Percentiles rank a stretch among this genome's conserved stretches.
phyloP scores from a whole-genome alignment of 2,797 vertebrate genomes.

The Enteromius treurensis region DNA sequence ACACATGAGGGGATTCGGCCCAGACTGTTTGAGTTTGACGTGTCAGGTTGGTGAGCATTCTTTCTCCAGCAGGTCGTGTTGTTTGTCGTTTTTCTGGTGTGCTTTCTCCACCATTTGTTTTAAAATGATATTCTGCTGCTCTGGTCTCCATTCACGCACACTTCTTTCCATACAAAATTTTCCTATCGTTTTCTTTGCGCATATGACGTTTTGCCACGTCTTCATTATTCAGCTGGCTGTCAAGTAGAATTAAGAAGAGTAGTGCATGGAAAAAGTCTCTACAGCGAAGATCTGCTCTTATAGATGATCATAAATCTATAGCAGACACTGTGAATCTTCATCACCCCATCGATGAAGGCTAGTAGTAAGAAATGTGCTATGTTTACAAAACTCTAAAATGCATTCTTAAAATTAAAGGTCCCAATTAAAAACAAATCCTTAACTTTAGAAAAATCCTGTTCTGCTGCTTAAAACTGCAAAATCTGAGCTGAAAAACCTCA shows the following conservation, averaged over 20 bases:
- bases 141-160: constrained; percentile 51
- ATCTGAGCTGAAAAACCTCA: neutral
- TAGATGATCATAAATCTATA: constrained; percentile 16
- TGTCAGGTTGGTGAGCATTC: constrained; percentile 97
- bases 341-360: neutral
- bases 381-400: neutral
- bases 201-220: constrained; percentile 41
- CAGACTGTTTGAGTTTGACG: constrained; percentile 85
- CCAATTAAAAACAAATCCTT: neutral
- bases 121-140: constrained; percentile 96
- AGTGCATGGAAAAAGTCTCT: constrained; percentile 33
- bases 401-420: constrained; percentile 26
- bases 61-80: constrained; percentile 88
- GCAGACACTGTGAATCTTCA: constrained; percentile 9
- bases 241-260: neutral
- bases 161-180: constrained; percentile 22
- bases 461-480: neutral
- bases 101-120: constrained; percentile 90
- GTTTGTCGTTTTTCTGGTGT: constrained; percentile 92
- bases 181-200: constrained; percentile 14
- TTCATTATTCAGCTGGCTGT: constrained; percentile 17
- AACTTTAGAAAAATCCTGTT: neutral
- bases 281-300: neutral
- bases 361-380: neutral
- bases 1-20: constrained; percentile 65